Conservation (phyloP, 2,888 invertebrate genomes). For the Aphidius colemani region DNA sequence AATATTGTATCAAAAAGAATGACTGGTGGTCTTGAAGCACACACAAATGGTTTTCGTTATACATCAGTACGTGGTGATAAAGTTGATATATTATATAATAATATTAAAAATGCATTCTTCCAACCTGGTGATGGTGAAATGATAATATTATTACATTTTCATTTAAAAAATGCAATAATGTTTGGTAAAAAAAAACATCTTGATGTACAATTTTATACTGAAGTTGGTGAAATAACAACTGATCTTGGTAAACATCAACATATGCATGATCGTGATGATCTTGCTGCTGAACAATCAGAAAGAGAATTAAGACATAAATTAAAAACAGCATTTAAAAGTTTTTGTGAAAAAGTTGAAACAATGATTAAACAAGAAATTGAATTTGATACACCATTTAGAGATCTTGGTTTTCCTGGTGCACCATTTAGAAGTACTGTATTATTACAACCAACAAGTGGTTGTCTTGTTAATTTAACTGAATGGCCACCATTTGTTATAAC, state of each 20-base stretch:
- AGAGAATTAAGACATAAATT: constrained; percentile 94
- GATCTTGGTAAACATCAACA: constrained; percentile 99
- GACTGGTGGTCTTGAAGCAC: constrained; percentile 88
- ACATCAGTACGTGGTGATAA: constrained; percentile 99
- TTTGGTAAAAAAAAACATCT: constrained; percentile 99
- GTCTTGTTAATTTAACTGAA: constrained; percentile 94
- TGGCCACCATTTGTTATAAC: constrained; percentile 99
- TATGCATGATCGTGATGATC: constrained; percentile 99
- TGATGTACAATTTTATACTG: constrained; percentile 99
- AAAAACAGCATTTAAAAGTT: constrained; percentile 97
- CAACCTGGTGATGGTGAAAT: constrained; percentile 99
- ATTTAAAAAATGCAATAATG: constrained; percentile 98
- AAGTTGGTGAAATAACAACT: constrained; percentile 99
- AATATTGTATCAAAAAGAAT: constrained; percentile 97
- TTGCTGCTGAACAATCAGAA: constrained; percentile 98
- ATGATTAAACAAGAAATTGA: constrained; percentile 97
- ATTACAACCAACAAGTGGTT: constrained; percentile 97
- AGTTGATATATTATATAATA: constrained; percentile 98
- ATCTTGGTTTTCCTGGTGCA: constrained; percentile 96
- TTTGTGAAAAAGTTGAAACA: constrained; percentile 94
- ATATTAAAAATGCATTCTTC: constrained; percentile 99
- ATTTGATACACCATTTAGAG: constrained; percentile 98
- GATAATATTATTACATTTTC: constrained; percentile 98
- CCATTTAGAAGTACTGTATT: constrained; percentile 95
- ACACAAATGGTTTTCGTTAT: constrained; percentile 94